Percentiles rank a stretch among this genome's conserved stretches.
Evolutionary conservation across 2,797 vertebrate species (phyloP).

Genomic region (Sebastolobus alascanus): DNA sequence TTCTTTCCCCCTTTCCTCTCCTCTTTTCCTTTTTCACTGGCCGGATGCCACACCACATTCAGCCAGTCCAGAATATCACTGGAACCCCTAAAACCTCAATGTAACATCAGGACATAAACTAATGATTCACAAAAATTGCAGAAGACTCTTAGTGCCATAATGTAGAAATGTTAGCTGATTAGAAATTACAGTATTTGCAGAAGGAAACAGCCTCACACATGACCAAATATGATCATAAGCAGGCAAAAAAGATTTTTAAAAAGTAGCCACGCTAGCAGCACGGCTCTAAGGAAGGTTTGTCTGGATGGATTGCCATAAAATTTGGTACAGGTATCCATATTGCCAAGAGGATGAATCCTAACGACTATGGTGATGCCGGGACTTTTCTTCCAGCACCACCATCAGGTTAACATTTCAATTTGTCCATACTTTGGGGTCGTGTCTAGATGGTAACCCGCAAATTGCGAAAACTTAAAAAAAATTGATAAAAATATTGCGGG

Average conservation of each 20-base stretch:
- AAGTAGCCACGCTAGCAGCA: not conserved
- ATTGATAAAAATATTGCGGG: no score
- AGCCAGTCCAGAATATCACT: slow-evolving; percentile 57
- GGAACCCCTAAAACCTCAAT: slow-evolving; percentile 67
- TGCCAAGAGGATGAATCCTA: no score
- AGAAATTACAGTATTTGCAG: slow-evolving; percentile 10
- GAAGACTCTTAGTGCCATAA: slow-evolving; percentile 31
- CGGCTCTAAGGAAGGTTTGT: not conserved
- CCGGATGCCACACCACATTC: slow-evolving; percentile 61
- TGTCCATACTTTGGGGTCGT: no score
- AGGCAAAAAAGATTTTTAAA: not conserved
- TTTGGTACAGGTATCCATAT: not conserved
- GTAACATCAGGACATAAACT: slow-evolving; percentile 47
- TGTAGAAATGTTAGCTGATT: slow-evolving; percentile 36
- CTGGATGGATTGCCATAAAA: fast-evolving
- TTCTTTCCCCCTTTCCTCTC: slow-evolving; percentile 28
- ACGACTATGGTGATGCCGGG: no score
- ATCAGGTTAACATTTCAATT: no score
- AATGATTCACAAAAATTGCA: slow-evolving; percentile 63
- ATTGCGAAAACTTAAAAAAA: no score
- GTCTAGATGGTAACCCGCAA: no score
- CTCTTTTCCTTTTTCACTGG: slow-evolving; percentile 47
- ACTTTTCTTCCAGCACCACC: no score
- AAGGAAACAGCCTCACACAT: slow-evolving; percentile 1
- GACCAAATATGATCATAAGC: slow-evolving; percentile 3